These are phyloP conservation scores for Calephelis virginiensis DNA, from an alignment of 1,140 invertebrate species.

Conservation along the genomic window DNA sequence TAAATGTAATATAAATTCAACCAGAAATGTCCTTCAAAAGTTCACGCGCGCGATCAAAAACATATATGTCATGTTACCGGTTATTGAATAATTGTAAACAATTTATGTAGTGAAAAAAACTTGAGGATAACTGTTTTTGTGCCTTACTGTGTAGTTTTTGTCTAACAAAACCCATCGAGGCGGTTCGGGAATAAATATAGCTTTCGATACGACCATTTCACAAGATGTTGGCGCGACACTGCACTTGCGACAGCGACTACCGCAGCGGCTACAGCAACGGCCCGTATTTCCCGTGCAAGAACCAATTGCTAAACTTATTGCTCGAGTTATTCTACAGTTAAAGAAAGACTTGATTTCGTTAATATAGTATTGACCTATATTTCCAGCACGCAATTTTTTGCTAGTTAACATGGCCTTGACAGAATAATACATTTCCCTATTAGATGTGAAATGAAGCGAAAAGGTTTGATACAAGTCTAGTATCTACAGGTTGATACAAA, in stretches of 20 bases:
- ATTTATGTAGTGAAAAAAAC: slow-evolving; percentile 17
- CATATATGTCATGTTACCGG: slow-evolving; percentile 55
- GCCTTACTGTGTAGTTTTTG: slow-evolving; percentile 50
- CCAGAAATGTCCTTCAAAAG: slow-evolving; percentile 12
- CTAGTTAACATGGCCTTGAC: slow-evolving; percentile 26
- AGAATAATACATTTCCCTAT: slow-evolving; percentile 21
- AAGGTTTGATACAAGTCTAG: slow-evolving; percentile 1
- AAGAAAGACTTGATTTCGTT: slow-evolving; percentile 41
- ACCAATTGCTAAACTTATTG: slow-evolving; percentile 61
- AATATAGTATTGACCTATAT: slow-evolving; percentile 23
- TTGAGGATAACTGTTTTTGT: slow-evolving; percentile 32
- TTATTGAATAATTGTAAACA: slow-evolving; percentile 30
- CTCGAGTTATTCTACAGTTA: slow-evolving; percentile 44
- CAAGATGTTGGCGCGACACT: slow-evolving; percentile 64
- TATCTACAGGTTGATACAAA: slow-evolving; percentile 5
- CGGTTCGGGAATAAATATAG: slow-evolving; percentile 70
- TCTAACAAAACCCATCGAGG: slow-evolving; percentile 67
- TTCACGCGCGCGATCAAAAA: slow-evolving; percentile 20
- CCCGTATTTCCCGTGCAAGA: slow-evolving; percentile 49
- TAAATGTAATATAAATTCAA: slow-evolving; percentile 10
- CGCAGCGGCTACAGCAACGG: slow-evolving; percentile 35
- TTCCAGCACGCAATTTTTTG: slow-evolving; percentile 17
- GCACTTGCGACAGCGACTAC: slow-evolving; percentile 63
- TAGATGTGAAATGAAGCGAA: slow-evolving; percentile 13
- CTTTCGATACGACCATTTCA: slow-evolving; percentile 75